Percentiles rank a stretch among this genome's conserved stretches.
These are phyloP conservation scores for Dermochelys coriacea DNA, from an alignment of 2,797 vertebrate species.

Conservation along the genomic window DNA sequence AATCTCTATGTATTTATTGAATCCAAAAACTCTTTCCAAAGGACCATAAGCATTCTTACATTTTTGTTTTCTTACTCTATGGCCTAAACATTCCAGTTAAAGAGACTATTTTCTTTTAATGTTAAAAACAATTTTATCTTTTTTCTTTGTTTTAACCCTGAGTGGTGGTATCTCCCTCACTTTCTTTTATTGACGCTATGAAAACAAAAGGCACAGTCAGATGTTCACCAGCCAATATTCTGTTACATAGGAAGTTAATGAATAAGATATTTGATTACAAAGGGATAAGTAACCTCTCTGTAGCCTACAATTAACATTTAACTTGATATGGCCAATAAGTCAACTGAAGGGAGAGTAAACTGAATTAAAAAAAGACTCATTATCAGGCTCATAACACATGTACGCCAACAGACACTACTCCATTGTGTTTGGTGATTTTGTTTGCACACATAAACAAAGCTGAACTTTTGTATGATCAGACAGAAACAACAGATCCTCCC, in stretches of 20 bases:
- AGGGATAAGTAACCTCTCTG: slow-evolving; percentile 83
- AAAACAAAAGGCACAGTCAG: slow-evolving; percentile 68
- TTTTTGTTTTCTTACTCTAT: slow-evolving; percentile 17
- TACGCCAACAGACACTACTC: background rate
- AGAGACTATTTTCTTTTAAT: background rate
- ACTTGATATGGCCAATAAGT: slow-evolving; percentile 83
- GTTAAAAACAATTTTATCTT: slow-evolving; percentile 2
- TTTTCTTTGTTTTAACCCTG: background rate
- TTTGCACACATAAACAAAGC: slow-evolving; percentile 53
- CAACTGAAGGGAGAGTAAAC: slow-evolving; percentile 73
- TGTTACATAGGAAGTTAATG: slow-evolving; percentile 82
- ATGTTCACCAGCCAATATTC: slow-evolving; percentile 59
- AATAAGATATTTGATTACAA: slow-evolving; percentile 87
- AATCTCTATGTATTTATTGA: slow-evolving; percentile 66
- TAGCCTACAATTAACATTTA: slow-evolving; percentile 87
- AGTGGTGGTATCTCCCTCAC: slow-evolving; percentile 1
- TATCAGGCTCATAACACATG: slow-evolving; percentile 33
- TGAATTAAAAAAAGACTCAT: slow-evolving; percentile 52
- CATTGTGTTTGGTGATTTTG: slow-evolving; percentile 49
- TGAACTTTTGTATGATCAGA: slow-evolving; percentile 40
- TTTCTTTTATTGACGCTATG: slow-evolving; percentile 23
- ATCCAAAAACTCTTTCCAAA: slow-evolving; percentile 63
- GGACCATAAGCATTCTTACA: slow-evolving; percentile 45
- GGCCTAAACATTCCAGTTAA: background rate
- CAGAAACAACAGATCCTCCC: slow-evolving; percentile 8